Base-by-base conservation (phyloP, 2,797 vertebrate species). In the Geotria australis region DNA sequence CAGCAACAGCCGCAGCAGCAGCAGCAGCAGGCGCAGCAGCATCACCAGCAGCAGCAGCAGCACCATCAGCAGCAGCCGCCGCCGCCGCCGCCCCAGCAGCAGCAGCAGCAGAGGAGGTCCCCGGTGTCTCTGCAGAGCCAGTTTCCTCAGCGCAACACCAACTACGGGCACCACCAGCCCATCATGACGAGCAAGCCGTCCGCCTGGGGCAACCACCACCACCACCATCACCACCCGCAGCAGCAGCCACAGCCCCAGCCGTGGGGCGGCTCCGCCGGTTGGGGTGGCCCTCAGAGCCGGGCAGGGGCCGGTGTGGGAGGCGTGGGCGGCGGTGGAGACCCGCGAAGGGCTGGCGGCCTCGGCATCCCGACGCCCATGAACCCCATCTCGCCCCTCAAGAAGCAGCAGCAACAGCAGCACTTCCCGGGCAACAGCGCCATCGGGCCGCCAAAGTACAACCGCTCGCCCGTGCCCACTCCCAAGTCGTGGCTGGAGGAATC, bases 401-500 rank as follows among this genome's bases (percentile, higher is more conserved):
- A 98, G 67, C 89, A 89, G 65, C 24, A 38, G 24, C 24, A 38
- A 15, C 15, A 38, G 24, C 7, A 7, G 2, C 51, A 55, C 51
- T 95, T 98, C 66, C 78, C 84, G 58, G 95, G 83, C 74, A 96
- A 80, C 76, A 89, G 95, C 70, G 51, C 51, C 51, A 79, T 91
- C 66, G 78, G 83, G 61, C 77, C 84, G 49, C 91, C 93, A 77
- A 96, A 94, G 70, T 98, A 88, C n/a, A 73, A 81, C 63, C 78
- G 91, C 64, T 85, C 88, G 72, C 81, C 85, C 45, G 76, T 80
- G 63, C 91, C 96, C 69, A 83, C 80, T 76, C 79, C 84, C 57
- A 98, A 95, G 67, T 83, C 83, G 7, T 98, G 91, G 91, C 80
- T 94, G 72, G 91, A 98, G 60, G 91, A 98, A 62, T 77, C 72